Evolutionary conservation across 2,888 invertebrate species (phyloP).

Genomic region (Geotrupes spiniger): DNA sequence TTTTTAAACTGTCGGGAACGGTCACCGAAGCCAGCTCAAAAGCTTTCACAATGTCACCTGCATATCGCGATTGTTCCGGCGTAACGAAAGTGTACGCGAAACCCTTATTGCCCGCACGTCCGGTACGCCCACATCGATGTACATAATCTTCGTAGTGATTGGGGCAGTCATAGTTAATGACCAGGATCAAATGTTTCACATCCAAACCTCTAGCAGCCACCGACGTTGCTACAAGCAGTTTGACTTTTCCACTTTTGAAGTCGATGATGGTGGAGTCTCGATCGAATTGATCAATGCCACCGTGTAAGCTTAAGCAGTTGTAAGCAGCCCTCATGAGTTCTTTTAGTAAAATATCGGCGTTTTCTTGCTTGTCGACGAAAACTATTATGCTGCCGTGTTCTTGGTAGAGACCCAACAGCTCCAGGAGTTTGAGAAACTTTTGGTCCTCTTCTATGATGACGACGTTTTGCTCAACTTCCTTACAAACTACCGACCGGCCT

Average conservation of each 20-base stretch:
- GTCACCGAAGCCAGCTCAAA: constrained; percentile 78
- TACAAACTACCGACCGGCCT: constrained; percentile 94
- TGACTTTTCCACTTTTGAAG: constrained; percentile 83
- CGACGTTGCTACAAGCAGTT: constrained; percentile 93
- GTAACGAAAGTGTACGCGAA: constrained; percentile 97
- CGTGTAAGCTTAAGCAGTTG: constrained; percentile 95
- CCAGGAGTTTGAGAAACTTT: constrained; percentile 95
- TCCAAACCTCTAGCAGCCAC: constrained; percentile 98
- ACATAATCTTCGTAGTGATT: constrained; percentile 99
- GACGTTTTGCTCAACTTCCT: constrained; percentile 95
- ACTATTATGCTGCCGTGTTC: constrained; percentile 92
- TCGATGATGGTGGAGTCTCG: constrained; percentile 96
- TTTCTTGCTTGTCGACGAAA: constrained; percentile 98
- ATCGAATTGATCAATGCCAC: constrained; percentile 99
- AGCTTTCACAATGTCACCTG: constrained; percentile 90
- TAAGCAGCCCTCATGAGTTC: constrained; percentile 97
- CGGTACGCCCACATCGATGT: constrained; percentile 91
- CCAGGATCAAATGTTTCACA: constrained; percentile 94
- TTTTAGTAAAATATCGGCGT: constrained; percentile 88
- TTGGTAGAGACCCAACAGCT: constrained; percentile 93
- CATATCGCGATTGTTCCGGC: constrained; percentile 88
- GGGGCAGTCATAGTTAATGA: constrained; percentile 98
- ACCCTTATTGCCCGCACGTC: constrained; percentile 93
- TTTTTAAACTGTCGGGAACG: constrained; percentile 75
- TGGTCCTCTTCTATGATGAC: constrained; percentile 93